These are phyloP conservation scores for Brachionus manjavacas DNA, from an alignment of 1,140 invertebrate genomes.

Conservation along the genomic window DNA sequence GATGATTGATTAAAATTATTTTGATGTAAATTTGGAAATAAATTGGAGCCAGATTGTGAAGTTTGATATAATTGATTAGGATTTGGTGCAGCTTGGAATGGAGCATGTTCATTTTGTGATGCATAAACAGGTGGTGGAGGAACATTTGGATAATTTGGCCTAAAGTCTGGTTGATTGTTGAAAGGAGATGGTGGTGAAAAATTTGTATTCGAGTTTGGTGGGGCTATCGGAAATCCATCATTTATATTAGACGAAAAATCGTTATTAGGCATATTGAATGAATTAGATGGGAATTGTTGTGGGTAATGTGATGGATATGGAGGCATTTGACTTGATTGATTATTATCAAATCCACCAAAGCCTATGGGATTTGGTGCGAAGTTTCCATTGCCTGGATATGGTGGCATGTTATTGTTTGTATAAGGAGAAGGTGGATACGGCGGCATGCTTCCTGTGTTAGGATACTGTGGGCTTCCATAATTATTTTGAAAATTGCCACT, in stretches of 20 bases:
- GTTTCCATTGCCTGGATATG: neutral
- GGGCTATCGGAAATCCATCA: conserved; percentile 2
- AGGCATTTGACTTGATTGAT: neutral
- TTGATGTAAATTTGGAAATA: conserved; percentile 2
- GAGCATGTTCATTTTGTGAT: neutral
- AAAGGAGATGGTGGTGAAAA: neutral
- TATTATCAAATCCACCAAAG: neutral
- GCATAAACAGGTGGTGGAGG: neutral
- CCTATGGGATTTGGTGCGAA: neutral
- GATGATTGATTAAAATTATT: neutral
- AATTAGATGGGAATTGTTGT: neutral
- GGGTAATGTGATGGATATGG: conserved; percentile 18
- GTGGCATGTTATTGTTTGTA: neutral
- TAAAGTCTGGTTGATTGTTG: neutral
- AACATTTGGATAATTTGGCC: neutral
- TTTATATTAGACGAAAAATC: neutral
- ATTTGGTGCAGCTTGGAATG: neutral
- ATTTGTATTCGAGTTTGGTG: neutral
- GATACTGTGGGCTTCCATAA: neutral
- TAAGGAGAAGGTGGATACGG: neutral
- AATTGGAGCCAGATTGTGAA: neutral
- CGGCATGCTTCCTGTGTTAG: neutral
- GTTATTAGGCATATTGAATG: neutral
- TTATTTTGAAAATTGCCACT: neutral
- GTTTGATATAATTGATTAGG: neutral